Percentiles rank a stretch among this genome's conserved stretches.
Conservation (phyloP, 2,797 vertebrate genomes). For the Gymnothorax javanicus region DNA sequence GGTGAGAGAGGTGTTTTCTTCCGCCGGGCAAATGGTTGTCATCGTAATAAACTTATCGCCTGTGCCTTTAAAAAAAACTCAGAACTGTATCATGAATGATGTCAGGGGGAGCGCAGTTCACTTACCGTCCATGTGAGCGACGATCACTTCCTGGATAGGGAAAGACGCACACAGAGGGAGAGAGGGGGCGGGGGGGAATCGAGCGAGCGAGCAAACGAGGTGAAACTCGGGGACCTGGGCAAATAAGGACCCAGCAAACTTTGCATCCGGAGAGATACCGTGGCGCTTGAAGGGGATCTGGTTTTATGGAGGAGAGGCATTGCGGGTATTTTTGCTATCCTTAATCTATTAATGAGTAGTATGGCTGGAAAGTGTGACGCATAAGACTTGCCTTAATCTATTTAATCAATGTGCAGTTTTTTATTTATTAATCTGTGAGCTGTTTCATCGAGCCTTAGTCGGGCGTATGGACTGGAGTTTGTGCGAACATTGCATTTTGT, state of each 20-base stretch:
- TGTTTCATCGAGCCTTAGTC: constrained; percentile 22
- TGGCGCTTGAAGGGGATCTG: constrained; percentile 54
- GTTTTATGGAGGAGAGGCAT: constrained; percentile 66
- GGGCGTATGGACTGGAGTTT: constrained; percentile 28
- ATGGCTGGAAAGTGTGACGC: constrained; percentile 65
- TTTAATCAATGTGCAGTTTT: constrained; percentile 45
- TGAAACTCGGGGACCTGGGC: constrained; percentile 60
- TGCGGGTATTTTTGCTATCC: constrained; percentile 66
- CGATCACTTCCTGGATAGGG: constrained; percentile 82
- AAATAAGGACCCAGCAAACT: constrained; percentile 66
- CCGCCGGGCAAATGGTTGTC: not conserved
- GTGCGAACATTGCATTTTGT: constrained; percentile 3
- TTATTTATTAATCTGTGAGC: not conserved
- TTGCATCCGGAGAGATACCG: constrained; percentile 58
- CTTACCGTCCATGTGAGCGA: constrained; percentile 79
- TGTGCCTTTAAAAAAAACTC: constrained; percentile 75
- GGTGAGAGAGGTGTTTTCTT: not conserved
- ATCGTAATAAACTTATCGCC: constrained; percentile 47
- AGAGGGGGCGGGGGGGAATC: constrained; percentile 51
- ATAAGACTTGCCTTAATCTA: constrained; percentile 59
- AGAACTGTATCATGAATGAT: constrained; percentile 68
- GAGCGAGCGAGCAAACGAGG: constrained; percentile 52
- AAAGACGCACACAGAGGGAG: constrained; percentile 58
- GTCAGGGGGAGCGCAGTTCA: constrained; percentile 80
- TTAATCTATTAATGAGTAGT: constrained; percentile 46